These are phyloP conservation scores for Anolis apletophallus DNA, from an alignment of 2,797 vertebrate genomes.

Conservation along the genomic window DNA sequence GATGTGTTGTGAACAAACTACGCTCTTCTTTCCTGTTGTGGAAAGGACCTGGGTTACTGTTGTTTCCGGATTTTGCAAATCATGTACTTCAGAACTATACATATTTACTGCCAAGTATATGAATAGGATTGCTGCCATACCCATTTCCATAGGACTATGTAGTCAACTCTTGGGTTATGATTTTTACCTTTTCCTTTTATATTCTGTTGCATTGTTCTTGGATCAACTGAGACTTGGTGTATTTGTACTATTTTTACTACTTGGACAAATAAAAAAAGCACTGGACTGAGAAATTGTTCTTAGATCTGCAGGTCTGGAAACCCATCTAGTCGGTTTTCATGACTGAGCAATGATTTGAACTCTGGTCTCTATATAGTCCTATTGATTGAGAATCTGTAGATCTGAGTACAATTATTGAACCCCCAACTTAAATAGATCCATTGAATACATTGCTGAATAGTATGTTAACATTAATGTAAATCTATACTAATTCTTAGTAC, in stretches of 20 bases:
- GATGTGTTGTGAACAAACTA: background rate
- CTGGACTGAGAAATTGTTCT: background rate
- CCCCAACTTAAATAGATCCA: no score
- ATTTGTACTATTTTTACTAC: background rate
- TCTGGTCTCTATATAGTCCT: no score
- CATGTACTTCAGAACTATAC: background rate
- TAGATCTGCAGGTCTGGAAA: no score
- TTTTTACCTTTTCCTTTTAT: background rate
- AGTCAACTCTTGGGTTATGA: background rate
- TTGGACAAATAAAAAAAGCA: background rate
- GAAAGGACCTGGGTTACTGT: slow-evolving; percentile 7
- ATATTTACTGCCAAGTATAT: background rate
- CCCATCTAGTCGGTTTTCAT: no score
- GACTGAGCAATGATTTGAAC: no score
- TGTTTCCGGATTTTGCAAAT: slow-evolving; percentile 5
- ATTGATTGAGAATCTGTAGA: no score
- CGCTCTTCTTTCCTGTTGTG: background rate
- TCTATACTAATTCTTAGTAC: no score
- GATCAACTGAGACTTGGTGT: background rate
- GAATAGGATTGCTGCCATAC: background rate
- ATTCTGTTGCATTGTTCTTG: background rate
- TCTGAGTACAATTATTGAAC: background rate
- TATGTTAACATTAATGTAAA: no score
- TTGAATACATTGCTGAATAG: no score
- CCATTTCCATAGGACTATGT: background rate